phyloP scores from a whole-genome alignment of 2,888 invertebrate genomes.

The Sinhomidia bicolor region DNA sequence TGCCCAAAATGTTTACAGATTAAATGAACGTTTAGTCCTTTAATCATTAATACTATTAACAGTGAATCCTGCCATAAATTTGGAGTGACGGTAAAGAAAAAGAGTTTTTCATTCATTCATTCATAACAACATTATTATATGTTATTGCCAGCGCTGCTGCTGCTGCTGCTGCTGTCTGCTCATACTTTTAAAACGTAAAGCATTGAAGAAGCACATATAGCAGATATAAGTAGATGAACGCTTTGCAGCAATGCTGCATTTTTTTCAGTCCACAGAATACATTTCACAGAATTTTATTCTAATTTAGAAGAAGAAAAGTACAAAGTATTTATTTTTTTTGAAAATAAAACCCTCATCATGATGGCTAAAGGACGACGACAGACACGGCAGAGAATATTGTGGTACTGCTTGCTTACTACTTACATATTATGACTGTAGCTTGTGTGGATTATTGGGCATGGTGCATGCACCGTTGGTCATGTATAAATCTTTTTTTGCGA shows the following conservation, averaged over 20 bases:
- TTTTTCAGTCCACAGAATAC: neutral
- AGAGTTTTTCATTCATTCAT: conserved; percentile 8
- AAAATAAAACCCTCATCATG: neutral
- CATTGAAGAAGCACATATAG: too few species aligned
- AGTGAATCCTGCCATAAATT: neutral
- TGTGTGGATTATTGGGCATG: too few species aligned
- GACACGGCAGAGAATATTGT: neutral
- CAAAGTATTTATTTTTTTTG: too few species aligned
- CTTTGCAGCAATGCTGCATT: neutral
- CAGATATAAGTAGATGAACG: too few species aligned
- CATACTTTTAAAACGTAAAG: too few species aligned
- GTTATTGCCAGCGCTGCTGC: too few species aligned
- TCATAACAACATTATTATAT: too few species aligned
- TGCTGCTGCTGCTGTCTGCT: too few species aligned
- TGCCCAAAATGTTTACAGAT: too few species aligned
- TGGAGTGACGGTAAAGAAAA: neutral
- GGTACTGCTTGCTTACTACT: too few species aligned
- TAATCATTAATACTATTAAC: neutral
- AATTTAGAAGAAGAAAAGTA: neutral
- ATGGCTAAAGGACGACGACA: conserved; percentile 5
- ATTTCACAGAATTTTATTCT: conserved; percentile 2
- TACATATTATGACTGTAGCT: too few species aligned
- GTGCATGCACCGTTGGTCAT: neutral
- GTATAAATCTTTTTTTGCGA: neutral
- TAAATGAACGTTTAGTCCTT: too few species aligned